Percentiles rank a stretch among this genome's conserved stretches.
phyloP scores from a whole-genome alignment of 1,140 invertebrate genomes.

The Pemphigus obesinymphae region DNA sequence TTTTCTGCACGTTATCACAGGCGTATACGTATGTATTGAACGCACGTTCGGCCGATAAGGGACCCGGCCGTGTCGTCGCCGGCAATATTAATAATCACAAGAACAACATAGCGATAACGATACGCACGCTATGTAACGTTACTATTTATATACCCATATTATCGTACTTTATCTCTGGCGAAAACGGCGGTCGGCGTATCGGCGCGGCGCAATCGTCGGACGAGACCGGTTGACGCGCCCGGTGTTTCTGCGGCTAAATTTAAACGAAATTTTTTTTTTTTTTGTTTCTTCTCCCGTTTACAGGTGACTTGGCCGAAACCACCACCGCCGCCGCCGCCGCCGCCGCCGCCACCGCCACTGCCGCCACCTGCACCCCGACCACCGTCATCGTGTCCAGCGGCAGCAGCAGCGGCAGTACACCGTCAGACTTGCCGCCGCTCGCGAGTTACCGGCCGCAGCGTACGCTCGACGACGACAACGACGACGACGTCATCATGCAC shows the following conservation, averaged over 20 bases:
- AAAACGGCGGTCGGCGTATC: too few species aligned
- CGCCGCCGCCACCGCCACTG: neutral
- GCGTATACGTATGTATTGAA: too few species aligned
- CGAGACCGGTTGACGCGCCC: neutral
- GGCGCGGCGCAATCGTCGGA: too few species aligned
- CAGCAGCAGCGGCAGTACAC: neutral
- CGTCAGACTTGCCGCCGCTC: slow-evolving; percentile 15
- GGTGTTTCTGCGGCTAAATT: neutral
- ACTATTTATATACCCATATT: too few species aligned
- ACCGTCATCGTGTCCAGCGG: slow-evolving; percentile 7
- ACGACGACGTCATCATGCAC: neutral
- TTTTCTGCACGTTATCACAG: too few species aligned
- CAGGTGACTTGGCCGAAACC: neutral
- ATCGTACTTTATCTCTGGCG: too few species aligned
- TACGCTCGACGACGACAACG: neutral
- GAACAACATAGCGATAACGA: too few species aligned
- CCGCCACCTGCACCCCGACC: neutral
- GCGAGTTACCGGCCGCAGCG: neutral
- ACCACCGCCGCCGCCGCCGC: neutral
- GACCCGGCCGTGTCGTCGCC: too few species aligned
- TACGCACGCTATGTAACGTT: too few species aligned
- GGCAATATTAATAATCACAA: too few species aligned
- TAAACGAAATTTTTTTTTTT: neutral
- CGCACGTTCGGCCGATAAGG: too few species aligned
- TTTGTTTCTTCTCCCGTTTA: neutral